phyloP scores from a whole-genome alignment of 2,888 invertebrate genomes.

The Mythimna pallens region DNA sequence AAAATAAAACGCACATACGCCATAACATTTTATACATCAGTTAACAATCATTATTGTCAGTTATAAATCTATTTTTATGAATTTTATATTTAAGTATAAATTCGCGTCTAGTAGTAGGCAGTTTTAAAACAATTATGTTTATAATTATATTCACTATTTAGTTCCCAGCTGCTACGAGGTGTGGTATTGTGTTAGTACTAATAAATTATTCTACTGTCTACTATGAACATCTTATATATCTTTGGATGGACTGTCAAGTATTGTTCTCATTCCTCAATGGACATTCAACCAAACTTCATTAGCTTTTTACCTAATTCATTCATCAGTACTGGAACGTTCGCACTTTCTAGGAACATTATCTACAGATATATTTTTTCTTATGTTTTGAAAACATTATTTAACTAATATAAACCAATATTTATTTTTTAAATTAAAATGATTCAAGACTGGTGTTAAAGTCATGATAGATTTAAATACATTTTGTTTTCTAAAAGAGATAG shows the following conservation, averaged over 20 bases:
- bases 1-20: conserved; percentile 85
- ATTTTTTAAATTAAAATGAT: conserved; percentile 18
- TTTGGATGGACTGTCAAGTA: conserved; percentile 61
- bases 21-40: conserved; percentile 90
- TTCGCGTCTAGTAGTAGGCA: conserved; percentile 90
- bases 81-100: conserved; percentile 89
- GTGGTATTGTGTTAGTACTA: conserved; percentile 68
- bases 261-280: conserved; percentile 57
- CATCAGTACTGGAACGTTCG: conserved; percentile 38
- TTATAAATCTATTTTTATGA: conserved; percentile 90
- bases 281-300: conserved; percentile 41
- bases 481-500: conserved; percentile 13
- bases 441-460: conserved; percentile 9
- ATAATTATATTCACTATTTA: conserved; percentile 82
- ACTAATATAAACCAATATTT: conserved; percentile 23
- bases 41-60: conserved; percentile 91
- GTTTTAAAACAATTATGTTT: conserved; percentile 88
- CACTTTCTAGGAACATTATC: conserved; percentile 54
- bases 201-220: conserved; percentile 51
- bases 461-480: conserved; percentile 10
- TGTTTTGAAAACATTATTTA: conserved; percentile 25
- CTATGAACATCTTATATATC: conserved; percentile 46
- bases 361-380: conserved; percentile 28
- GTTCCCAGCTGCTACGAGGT: conserved; percentile 74
- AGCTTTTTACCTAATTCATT: conserved; percentile 38